Evolutionary conservation across 2,888 invertebrate genomes (phyloP), one percentile per base, ranked within the genome.

Genomic region (Neuroscelio doddi): DNA sequence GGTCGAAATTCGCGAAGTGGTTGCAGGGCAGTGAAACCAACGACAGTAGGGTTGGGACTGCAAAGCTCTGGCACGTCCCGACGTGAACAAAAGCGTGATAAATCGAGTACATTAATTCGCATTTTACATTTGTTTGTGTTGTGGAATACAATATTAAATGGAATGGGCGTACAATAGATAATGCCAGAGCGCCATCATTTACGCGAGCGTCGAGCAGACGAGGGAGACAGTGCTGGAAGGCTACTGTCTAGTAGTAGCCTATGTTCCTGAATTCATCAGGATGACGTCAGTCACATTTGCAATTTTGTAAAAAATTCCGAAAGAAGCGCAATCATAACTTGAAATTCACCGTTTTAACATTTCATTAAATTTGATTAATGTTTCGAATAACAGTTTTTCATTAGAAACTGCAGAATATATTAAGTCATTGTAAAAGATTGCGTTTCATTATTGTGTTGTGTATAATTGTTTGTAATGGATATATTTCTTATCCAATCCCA

Each of bases 71-170:
- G 56, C 49, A 56, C 75, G 80, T 78, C 76, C 78, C 77, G 63
- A 62, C 72, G 71, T 75, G 74, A 75, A 83, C 82, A 83, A 84
- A 83, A 83, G 82, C 81, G 82, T 84, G 83, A 84, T 82, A 83
- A 83, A 83, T 83, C 76, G 83, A 78, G 75, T 77, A 79, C 83
- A 83, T 83, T 83, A 83, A 83, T 83, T 83, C 80, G 83, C 80
- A 81, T 83, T 83, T 83, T 83, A 82, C 82, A 82, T 80, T 83
- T 83, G 83, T 83, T 83, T 83, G 83, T 77, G 79, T 78, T 81
- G 76, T 78, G 79, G 82, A 83, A 82, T 83, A 81, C 83, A 82
- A 83, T 83, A 83, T 83, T 81, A 83, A 83, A 83, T 81, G 81
- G 82, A 81, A 83, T 79, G 81, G 78, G 76, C 74, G 77, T 77